Percentiles rank a stretch among this genome's conserved stretches.
Conservation (phyloP, 2,113 vertebrate species). For the Solea senegalensis region DNA sequence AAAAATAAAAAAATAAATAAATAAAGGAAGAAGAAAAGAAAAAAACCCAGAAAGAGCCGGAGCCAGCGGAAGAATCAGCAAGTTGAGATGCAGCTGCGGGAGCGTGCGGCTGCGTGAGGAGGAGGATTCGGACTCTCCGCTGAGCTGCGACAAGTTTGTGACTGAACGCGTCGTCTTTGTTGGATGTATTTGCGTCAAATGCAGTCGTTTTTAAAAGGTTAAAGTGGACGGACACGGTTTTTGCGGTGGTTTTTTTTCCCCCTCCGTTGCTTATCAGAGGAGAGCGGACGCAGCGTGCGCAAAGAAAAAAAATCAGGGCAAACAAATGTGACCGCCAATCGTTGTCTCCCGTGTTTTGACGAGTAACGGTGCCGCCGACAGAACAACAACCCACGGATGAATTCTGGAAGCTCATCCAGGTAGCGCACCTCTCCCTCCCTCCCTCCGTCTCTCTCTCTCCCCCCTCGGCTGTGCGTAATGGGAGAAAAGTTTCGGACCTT, state of each 20-base stretch:
- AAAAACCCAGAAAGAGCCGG: slow-evolving; percentile 40
- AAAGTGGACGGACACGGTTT: slow-evolving; percentile 16
- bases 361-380: neutral
- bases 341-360: slow-evolving; percentile 1
- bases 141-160: neutral
- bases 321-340: slow-evolving; percentile 56
- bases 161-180: neutral
- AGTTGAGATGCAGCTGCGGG: slow-evolving; percentile 53
- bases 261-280: no score
- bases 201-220: slow-evolving; percentile 25
- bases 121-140: slow-evolving; percentile 23
- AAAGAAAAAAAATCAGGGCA: slow-evolving; percentile 12
- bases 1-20: no score
- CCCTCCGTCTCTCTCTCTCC: neutral
- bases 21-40: no score
- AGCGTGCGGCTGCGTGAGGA: neutral
- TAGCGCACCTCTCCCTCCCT: slow-evolving; percentile 31
- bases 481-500: slow-evolving; percentile 76
- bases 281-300: slow-evolving; percentile 45
- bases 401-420: slow-evolving; percentile 40
- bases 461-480: slow-evolving; percentile 63
- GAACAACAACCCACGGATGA: slow-evolving; percentile 21
- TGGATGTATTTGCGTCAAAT: slow-evolving; percentile 30
- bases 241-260: neutral
- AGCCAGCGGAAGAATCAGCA: slow-evolving; percentile 49